phyloP scores from a whole-genome alignment of 2,797 vertebrate genomes.

The Cossypha caffra region DNA sequence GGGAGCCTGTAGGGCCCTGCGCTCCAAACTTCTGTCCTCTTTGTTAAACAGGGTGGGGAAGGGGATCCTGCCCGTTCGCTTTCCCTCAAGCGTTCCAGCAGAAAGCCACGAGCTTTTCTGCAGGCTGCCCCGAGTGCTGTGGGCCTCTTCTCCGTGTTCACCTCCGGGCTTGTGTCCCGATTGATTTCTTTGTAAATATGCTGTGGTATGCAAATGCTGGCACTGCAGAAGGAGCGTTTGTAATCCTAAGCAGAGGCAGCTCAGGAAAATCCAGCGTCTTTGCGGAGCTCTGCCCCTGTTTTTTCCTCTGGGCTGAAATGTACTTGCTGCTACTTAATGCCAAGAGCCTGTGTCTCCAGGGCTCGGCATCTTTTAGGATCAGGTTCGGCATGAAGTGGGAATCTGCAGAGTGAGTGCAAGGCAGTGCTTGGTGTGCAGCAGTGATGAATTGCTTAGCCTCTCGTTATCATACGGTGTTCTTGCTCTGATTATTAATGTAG shows the following conservation, averaged over 20 bases:
- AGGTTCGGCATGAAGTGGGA: rapidly evolving
- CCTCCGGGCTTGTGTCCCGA: background rate
- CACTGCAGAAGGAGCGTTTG: background rate
- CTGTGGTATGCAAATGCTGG: slow-evolving; percentile 32
- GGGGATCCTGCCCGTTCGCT: background rate
- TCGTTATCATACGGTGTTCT: background rate
- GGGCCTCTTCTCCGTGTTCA: background rate
- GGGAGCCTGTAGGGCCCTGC: background rate
- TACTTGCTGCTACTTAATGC: background rate
- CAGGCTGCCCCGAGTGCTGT: background rate
- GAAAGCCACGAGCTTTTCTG: background rate
- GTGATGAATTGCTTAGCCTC: background rate
- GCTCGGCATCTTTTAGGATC: background rate
- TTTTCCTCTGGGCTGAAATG: background rate
- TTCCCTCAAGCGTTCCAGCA: background rate
- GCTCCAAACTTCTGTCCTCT: slow-evolving; percentile 33
- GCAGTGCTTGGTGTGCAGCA: background rate
- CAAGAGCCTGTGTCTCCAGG: background rate
- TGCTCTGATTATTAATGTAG: background rate
- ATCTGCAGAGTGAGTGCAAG: background rate
- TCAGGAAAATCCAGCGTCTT: slow-evolving; percentile 3
- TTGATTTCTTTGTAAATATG: slow-evolving; percentile 49
- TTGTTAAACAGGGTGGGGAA: background rate
- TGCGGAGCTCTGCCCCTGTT: background rate
- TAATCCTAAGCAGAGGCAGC: slow-evolving; percentile 9